Percentiles rank a stretch among this genome's conserved stretches.
Evolutionary conservation across 2,113 vertebrate genomes (phyloP).

Genomic region (Corvus cornix): DNA sequence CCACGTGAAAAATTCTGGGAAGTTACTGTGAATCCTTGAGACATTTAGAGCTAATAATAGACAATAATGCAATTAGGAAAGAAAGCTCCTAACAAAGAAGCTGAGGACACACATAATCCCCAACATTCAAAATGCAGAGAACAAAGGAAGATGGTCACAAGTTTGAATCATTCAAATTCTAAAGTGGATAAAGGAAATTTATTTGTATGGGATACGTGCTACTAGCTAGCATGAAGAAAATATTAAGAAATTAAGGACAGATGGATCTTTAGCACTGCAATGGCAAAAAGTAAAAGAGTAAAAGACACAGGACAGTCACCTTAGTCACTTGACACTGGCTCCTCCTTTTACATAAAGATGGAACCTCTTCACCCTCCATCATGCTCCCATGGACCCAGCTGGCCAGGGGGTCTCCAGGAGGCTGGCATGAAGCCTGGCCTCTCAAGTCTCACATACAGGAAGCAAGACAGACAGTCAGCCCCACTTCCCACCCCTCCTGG

Average conservation of each 20-base stretch:
- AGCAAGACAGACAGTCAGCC: background rate
- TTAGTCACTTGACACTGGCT: background rate
- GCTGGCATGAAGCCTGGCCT: background rate
- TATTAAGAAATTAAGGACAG: background rate
- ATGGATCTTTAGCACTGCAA: background rate
- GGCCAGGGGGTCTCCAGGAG: background rate
- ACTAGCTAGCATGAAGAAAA: background rate
- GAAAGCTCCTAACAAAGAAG: background rate
- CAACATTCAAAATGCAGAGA: background rate
- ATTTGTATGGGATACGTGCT: background rate
- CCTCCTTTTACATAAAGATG: background rate
- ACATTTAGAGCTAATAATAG: constrained; percentile 11
- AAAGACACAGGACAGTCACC: background rate
- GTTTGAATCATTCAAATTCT: background rate
- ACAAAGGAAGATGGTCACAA: background rate
- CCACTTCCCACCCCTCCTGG: background rate
- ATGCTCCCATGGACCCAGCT: background rate
- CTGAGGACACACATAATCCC: background rate
- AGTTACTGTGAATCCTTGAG: background rate
- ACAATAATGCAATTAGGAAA: background rate
- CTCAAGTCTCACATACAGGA: background rate
- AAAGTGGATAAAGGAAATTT: background rate
- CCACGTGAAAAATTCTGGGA: background rate
- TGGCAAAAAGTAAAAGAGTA: background rate
- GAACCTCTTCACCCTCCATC: background rate